Evolutionary conservation across 2,888 invertebrate genomes (phyloP).

Genomic region (Drosophila prostipennis): DNA sequence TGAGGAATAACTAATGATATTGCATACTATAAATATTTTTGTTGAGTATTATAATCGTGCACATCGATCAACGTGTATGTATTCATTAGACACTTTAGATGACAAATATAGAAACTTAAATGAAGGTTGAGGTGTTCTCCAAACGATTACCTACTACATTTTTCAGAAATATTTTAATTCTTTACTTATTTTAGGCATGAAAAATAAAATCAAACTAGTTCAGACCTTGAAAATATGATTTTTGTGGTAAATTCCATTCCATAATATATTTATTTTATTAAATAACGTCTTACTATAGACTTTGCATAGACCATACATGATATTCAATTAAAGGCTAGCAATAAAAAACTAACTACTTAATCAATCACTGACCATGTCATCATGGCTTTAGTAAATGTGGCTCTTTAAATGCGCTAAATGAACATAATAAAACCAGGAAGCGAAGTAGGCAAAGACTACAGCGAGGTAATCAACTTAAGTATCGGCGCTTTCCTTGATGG

Average conservation of each 20-base stretch:
- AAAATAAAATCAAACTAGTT: too few species aligned
- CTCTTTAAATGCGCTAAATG: slow-evolving; percentile 16
- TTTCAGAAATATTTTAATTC: too few species aligned
- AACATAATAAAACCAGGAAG: slow-evolving; percentile 17
- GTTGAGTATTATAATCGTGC: background rate
- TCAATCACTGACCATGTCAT: slow-evolving; percentile 13
- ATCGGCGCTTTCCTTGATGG: slow-evolving; percentile 24
- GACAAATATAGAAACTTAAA: background rate
- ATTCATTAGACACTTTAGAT: background rate
- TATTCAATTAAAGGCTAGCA: background rate
- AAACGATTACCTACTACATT: background rate
- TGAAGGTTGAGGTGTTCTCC: background rate
- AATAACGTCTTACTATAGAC: too few species aligned
- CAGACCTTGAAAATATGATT: too few species aligned
- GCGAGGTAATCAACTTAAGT: slow-evolving; percentile 21
- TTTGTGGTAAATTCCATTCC: too few species aligned
- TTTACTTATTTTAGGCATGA: too few species aligned
- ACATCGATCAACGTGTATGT: slow-evolving; percentile 10
- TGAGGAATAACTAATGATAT: slow-evolving; percentile 7
- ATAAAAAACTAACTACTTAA: slow-evolving; percentile 1
- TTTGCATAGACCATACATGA: too few species aligned
- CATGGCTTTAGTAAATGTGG: slow-evolving; percentile 2
- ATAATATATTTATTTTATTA: too few species aligned
- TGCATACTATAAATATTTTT: slow-evolving; percentile 1
- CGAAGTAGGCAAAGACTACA: background rate